Conservation (phyloP, 2,888 invertebrate species). For the Drosophila gaucha region DNA sequence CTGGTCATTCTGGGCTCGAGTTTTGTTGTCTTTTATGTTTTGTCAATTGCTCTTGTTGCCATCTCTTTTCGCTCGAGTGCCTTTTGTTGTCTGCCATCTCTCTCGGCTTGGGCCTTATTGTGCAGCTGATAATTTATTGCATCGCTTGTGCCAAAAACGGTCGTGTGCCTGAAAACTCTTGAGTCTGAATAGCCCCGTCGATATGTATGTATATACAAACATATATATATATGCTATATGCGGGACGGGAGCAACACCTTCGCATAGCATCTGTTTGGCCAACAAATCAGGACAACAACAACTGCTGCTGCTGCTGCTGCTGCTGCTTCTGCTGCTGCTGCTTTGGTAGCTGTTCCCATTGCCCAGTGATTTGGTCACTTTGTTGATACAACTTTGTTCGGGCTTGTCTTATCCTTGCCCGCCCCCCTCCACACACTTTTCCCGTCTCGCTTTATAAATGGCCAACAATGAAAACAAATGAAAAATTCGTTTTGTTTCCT, state of each 20-base stretch:
- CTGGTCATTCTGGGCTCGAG: slow-evolving; percentile 58
- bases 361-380: slow-evolving; percentile 71
- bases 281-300: slow-evolving; percentile 37
- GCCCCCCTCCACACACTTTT: slow-evolving; percentile 5
- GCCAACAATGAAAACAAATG: slow-evolving; percentile 70
- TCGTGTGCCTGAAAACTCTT: slow-evolving; percentile 74
- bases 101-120: slow-evolving; percentile 37
- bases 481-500: slow-evolving; percentile 71
- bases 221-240: slow-evolving; percentile 33
- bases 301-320: slow-evolving; percentile 55
- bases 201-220: slow-evolving; percentile 16
- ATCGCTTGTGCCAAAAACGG: slow-evolving; percentile 73
- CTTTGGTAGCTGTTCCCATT: slow-evolving; percentile 60
- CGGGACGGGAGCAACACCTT: slow-evolving; percentile 69
- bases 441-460: slow-evolving; percentile 28
- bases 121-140: slow-evolving; percentile 80
- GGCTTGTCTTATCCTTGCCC: slow-evolving; percentile 34
- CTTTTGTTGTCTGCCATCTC: slow-evolving; percentile 49
- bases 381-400: slow-evolving; percentile 76
- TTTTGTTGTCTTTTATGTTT: slow-evolving; percentile 63
- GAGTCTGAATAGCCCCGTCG: slow-evolving; percentile 40
- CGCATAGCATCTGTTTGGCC: slow-evolving; percentile 63
- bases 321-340: slow-evolving; percentile 58
- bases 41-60: slow-evolving; percentile 71
- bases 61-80: slow-evolving; percentile 11